Conservation (phyloP, 2,113 vertebrate species). For the Percopsis transmontana region DNA sequence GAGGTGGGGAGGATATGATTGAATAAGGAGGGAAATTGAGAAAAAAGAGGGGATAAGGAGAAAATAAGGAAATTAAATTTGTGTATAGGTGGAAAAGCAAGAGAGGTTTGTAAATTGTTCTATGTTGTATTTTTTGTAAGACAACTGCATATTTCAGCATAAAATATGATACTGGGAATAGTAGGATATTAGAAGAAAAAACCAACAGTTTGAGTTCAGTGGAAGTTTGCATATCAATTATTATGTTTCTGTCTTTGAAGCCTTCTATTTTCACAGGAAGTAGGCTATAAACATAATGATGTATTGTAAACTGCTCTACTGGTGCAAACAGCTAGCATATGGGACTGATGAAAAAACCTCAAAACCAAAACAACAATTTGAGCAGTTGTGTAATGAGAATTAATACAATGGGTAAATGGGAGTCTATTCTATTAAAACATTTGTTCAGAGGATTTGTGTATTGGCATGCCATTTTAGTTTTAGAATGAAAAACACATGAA, state of each 20-base stretch:
- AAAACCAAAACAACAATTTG: background rate
- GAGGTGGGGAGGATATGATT: background rate
- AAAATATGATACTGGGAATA: background rate
- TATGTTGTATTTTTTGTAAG: background rate
- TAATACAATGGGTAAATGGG: background rate
- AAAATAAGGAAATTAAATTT: background rate
- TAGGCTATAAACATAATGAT: conserved; percentile 19
- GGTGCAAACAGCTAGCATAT: conserved; percentile 21
- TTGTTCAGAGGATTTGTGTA: too few species aligned
- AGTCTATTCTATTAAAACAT: background rate
- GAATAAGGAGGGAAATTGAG: background rate
- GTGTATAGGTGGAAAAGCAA: background rate
- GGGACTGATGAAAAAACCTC: conserved; percentile 8
- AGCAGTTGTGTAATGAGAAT: background rate
- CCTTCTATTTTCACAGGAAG: conserved; percentile 3
- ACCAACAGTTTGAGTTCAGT: background rate
- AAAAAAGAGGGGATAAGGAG: background rate
- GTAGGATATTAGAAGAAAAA: background rate
- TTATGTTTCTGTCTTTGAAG: conserved; percentile 1
- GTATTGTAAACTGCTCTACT: conserved; percentile 17
- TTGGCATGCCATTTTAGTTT: too few species aligned
- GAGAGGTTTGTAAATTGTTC: background rate
- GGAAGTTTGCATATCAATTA: background rate
- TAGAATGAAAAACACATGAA: too few species aligned
- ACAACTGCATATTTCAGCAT: background rate